phyloP scores from a whole-genome alignment of 2,797 vertebrate genomes.

The Craterocephalus amniculus region DNA sequence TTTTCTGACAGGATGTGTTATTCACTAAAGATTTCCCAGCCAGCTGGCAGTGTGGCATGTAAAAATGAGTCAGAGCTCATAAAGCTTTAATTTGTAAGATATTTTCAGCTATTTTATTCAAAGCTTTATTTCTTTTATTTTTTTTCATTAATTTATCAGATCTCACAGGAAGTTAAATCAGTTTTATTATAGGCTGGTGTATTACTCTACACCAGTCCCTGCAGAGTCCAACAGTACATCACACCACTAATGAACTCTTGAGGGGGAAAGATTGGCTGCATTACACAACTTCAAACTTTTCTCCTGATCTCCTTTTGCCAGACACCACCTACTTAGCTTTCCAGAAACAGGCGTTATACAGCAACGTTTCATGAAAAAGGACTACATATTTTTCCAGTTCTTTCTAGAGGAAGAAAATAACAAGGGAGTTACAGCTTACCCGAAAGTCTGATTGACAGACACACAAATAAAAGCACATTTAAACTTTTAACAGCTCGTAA shows the following conservation, averaged over 20 bases:
- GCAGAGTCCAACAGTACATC: neutral
- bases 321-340: neutral
- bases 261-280: neutral
- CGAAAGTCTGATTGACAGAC: conserved; percentile 10
- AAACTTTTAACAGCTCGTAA: conserved; percentile 29
- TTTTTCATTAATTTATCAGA: neutral
- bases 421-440: conserved; percentile 22
- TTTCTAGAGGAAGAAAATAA: neutral
- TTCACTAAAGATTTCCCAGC: conserved; percentile 13
- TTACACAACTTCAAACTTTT: neutral
- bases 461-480: neutral
- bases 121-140: neutral
- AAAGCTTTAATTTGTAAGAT: conserved; percentile 1
- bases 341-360: neutral
- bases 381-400: neutral
- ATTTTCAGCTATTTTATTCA: neutral
- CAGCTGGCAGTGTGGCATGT: neutral
- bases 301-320: neutral
- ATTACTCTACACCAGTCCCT: neutral
- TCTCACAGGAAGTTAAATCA: neutral
- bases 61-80: conserved; percentile 1
- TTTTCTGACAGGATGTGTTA: conserved; percentile 9
- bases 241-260: conserved; percentile 3
- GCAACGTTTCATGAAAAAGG: neutral
- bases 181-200: neutral